Evolutionary conservation across 2,113 vertebrate genomes (phyloP).

Genomic region (Narcine bancroftii): DNA sequence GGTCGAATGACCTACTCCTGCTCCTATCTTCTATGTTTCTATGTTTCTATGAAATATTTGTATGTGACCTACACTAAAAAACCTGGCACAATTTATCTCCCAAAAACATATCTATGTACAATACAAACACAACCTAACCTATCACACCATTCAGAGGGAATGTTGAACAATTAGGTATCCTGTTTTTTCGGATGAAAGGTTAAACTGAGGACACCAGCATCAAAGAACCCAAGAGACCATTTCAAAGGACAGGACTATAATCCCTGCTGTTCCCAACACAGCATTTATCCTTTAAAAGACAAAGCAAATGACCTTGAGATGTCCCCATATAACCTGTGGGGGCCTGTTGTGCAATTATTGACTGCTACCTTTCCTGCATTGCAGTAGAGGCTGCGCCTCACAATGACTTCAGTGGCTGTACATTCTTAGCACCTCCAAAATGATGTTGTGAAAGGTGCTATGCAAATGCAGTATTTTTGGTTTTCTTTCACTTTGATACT

Average conservation of each 20-base stretch:
- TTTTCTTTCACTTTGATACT: not conserved
- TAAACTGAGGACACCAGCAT: not conserved
- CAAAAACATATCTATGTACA: too few relatives aligned
- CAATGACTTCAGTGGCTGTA: not conserved
- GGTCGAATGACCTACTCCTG: too few relatives aligned
- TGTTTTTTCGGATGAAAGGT: not conserved
- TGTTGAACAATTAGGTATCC: not conserved
- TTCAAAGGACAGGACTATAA: not conserved
- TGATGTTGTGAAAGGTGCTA: not conserved
- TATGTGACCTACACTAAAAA: too few relatives aligned
- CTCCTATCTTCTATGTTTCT: too few relatives aligned
- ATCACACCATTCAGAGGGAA: not conserved
- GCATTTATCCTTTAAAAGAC: not conserved
- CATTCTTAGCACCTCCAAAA: not conserved
- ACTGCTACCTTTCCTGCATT: not conserved
- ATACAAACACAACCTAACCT: not conserved
- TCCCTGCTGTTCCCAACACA: not conserved
- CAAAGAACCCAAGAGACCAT: not conserved
- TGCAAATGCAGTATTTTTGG: not conserved
- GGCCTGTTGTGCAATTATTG: not conserved
- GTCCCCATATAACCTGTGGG: not conserved
- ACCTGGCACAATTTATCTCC: too few relatives aligned
- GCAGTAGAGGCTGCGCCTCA: not conserved
- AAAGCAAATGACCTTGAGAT: not conserved
- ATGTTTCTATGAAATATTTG: too few relatives aligned